phyloP scores from a whole-genome alignment of 2,888 invertebrate genomes.

The Thereva nobilitata region DNA sequence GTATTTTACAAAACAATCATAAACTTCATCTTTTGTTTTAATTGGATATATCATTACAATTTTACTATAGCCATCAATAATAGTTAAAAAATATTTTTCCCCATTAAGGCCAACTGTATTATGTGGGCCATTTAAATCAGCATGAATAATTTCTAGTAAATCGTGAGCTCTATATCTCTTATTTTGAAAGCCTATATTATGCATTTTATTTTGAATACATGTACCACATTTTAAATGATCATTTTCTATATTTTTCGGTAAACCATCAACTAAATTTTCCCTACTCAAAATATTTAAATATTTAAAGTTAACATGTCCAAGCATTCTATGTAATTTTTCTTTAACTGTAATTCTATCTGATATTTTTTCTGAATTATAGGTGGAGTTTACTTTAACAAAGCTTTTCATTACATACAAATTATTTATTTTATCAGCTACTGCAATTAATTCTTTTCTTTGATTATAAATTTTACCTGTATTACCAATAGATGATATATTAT shows the following conservation, averaged over 20 bases:
- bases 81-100: constrained; percentile 44
- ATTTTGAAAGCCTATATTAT: constrained; percentile 39
- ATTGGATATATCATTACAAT: no score
- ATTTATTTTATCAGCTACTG: neutral
- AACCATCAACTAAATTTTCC: neutral
- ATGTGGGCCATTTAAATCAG: constrained; percentile 37
- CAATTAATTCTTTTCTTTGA: neutral
- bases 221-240: constrained; percentile 1
- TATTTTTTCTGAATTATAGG: neutral
- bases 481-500: constrained; percentile 4
- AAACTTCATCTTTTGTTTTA: no score
- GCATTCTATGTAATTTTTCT: constrained; percentile 6
- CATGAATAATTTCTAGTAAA: constrained; percentile 28
- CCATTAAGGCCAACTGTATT: constrained; percentile 34
- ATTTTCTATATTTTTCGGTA: neutral
- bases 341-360: neutral
- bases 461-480: neutral
- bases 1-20: no score
- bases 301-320: constrained; percentile 15
- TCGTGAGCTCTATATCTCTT: constrained; percentile 36
- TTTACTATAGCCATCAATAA: no score
- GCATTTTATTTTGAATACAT: constrained; percentile 40
- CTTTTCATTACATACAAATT: neutral
- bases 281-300: constrained; percentile 1
- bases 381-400: neutral